These are phyloP conservation scores for Petrocephalus microphthalmus DNA, from an alignment of 2,113 vertebrate genomes.

Conservation along the genomic window DNA sequence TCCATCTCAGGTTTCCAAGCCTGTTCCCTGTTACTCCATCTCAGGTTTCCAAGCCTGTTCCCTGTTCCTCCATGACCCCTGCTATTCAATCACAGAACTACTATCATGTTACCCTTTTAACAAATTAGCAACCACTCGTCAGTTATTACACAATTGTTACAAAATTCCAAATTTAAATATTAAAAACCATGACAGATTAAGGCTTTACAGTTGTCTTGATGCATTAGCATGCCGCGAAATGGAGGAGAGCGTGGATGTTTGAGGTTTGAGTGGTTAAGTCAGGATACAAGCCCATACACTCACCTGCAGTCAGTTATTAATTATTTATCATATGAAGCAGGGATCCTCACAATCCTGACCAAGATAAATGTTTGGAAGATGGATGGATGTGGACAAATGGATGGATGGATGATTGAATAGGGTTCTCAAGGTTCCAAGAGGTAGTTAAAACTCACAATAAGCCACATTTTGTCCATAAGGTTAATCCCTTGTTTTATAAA, in stretches of 20 bases:
- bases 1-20: too few relatives aligned
- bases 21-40: too few relatives aligned
- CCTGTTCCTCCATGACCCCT: neutral
- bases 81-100: neutral
- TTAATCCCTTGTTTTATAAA: neutral
- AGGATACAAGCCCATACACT: neutral
- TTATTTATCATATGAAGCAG: neutral
- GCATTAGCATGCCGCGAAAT: neutral
- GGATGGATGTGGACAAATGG: neutral
- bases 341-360: neutral
- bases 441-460: neutral
- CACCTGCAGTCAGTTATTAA: neutral
- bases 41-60: neutral
- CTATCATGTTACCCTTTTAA: neutral
- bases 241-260: neutral
- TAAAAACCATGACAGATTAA: neutral
- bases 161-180: neutral
- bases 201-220: neutral
- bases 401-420: neutral
- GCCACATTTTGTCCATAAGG: neutral
- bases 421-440: neutral
- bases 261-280: neutral
- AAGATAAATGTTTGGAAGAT: neutral
- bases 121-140: neutral
- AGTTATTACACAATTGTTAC: neutral